These are phyloP conservation scores for Danio choprae DNA, from an alignment of 2,797 vertebrate genomes.

Conservation along the genomic window DNA sequence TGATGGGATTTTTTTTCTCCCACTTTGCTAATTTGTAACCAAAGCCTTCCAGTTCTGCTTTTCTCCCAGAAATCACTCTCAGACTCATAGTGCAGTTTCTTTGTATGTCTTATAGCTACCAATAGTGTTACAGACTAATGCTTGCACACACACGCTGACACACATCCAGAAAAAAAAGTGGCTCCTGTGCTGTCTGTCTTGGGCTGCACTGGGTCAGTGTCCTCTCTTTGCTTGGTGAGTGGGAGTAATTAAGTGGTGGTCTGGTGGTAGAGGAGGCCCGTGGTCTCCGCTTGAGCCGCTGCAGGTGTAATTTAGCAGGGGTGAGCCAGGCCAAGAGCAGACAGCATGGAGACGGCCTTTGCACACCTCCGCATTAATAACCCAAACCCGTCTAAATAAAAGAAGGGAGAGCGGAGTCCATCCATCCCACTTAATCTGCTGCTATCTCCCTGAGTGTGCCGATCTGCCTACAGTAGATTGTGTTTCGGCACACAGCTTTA, in stretches of 20 bases:
- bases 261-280: conserved; percentile 22
- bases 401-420: conserved; percentile 31
- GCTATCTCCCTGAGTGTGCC: conserved; percentile 41
- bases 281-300: conserved; percentile 22
- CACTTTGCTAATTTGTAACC: conserved; percentile 6
- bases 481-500: conserved; percentile 49
- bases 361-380: conserved; percentile 34
- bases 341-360: conserved; percentile 39
- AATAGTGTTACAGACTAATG: conserved; percentile 41
- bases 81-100: conserved; percentile 1
- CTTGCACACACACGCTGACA: not conserved
- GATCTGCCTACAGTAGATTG: conserved; percentile 51
- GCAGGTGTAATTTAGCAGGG: conserved; percentile 50
- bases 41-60: conserved; percentile 27
- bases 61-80: conserved; percentile 25
- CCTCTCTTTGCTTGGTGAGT: conserved; percentile 41
- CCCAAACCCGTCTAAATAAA: conserved; percentile 57
- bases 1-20: not conserved
- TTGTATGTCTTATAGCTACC: conserved; percentile 38
- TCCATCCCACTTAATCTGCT: conserved; percentile 53
- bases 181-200: conserved; percentile 45
- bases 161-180: conserved; percentile 3
- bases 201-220: conserved; percentile 34
- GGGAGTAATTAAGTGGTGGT: conserved; percentile 51
- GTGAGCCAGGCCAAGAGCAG: conserved; percentile 21